Percentiles rank a stretch among this genome's conserved stretches.
These are phyloP conservation scores for Melanostoma scalare DNA, from an alignment of 2,888 invertebrate genomes.

Conservation along the genomic window DNA sequence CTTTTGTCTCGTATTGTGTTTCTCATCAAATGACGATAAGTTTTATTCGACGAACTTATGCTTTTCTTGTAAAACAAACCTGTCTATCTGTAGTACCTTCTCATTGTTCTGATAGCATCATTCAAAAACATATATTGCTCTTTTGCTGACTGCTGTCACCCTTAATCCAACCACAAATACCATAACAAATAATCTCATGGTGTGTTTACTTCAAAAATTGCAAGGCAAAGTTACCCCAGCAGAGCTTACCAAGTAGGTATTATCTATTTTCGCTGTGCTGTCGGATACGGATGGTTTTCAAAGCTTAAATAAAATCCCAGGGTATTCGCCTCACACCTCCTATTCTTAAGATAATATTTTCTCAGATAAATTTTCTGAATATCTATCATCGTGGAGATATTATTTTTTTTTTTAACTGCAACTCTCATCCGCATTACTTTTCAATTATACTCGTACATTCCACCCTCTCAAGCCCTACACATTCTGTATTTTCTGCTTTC, in stretches of 20 bases:
- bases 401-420: conserved; percentile 8
- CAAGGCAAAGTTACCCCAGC: conserved; percentile 11
- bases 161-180: no score
- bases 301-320: not conserved
- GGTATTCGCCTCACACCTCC: conserved; percentile 4
- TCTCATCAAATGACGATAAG: no score
- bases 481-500: conserved; percentile 63
- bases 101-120: no score
- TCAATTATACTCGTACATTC: conserved; percentile 22
- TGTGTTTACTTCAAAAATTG: not conserved
- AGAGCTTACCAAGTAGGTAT: not conserved
- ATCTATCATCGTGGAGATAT: conserved; percentile 24
- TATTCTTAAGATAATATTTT: conserved; percentile 17
- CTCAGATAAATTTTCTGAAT: conserved; percentile 22
- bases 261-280: not conserved
- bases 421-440: conserved; percentile 32
- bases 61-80: no score
- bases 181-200: no score
- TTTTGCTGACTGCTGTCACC: no score
- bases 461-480: not conserved
- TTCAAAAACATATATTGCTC: no score
- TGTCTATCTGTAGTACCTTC: no score
- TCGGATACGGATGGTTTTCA: not conserved
- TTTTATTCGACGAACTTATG: no score
- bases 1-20: no score